Evolutionary conservation across 2,888 invertebrate genomes (phyloP).

Genomic region (Invenusta paracnida): DNA sequence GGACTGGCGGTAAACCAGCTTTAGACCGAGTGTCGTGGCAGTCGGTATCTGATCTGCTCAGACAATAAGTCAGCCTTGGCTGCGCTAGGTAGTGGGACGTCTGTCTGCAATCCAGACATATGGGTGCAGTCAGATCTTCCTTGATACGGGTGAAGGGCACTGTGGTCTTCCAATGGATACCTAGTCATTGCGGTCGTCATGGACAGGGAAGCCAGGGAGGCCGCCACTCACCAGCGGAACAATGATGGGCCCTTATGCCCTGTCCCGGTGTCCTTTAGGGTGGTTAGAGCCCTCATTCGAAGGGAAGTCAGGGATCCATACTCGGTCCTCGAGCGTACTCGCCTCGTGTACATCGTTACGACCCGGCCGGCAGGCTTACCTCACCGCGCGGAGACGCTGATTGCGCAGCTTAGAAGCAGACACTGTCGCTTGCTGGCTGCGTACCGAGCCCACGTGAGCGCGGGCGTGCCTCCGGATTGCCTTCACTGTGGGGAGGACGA

Average conservation of each 20-base stretch:
- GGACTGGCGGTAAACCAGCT: neutral
- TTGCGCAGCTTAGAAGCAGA: neutral
- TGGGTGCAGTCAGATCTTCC: neutral
- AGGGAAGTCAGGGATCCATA: neutral
- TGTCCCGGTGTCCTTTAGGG: neutral
- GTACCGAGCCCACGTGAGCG: neutral
- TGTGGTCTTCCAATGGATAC: neutral
- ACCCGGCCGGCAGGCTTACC: neutral
- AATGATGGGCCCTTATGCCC: neutral
- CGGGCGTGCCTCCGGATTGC: neutral
- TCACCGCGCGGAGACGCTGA: neutral
- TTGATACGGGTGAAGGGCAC: neutral
- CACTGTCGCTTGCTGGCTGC: too few relatives aligned
- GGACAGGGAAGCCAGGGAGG: neutral
- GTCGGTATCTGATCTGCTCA: neutral
- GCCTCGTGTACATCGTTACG: neutral
- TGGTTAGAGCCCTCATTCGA: neutral
- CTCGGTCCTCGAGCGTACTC: neutral
- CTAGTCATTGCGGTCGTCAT: neutral
- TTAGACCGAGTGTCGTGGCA: too few relatives aligned
- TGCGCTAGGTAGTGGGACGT: neutral
- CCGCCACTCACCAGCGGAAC: neutral
- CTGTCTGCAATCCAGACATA: neutral
- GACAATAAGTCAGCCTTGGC: neutral
- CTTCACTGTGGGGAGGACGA: neutral